A percentile compares a stretch with the other conserved stretches of the same genome.
Evolutionary conservation across 1,140 invertebrate genomes (phyloP).

Genomic region (Drosophila lowei): DNA sequence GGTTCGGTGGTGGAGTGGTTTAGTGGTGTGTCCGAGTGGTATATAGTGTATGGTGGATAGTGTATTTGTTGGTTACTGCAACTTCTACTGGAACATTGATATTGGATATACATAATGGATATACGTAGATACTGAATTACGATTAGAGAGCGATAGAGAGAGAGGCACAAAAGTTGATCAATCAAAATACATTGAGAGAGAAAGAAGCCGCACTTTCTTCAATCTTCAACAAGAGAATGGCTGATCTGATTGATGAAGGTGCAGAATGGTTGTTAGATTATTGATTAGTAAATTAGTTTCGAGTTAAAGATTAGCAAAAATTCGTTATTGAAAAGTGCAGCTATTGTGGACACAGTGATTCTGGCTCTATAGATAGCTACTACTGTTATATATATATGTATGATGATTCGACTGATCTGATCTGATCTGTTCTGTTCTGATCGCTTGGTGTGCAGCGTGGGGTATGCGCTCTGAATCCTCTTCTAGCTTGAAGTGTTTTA

Average conservation of each 20-base stretch:
- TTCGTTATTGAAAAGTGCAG: slow-evolving; percentile 43
- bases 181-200: slow-evolving; percentile 35
- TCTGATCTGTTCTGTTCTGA: not conserved
- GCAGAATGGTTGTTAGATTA: no score
- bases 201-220: slow-evolving; percentile 3
- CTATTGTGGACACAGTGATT: slow-evolving; percentile 36
- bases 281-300: slow-evolving; percentile 40
- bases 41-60: slow-evolving; percentile 8
- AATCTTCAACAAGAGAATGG: not conserved
- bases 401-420: slow-evolving; percentile 18
- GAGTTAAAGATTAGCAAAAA: slow-evolving; percentile 37
- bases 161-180: slow-evolving; percentile 40
- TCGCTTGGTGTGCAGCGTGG: not conserved
- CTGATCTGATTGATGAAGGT: no score
- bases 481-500: slow-evolving; percentile 11
- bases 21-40: slow-evolving; percentile 31
- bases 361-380: slow-evolving; percentile 5
- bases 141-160: slow-evolving; percentile 27
- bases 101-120: slow-evolving; percentile 43
- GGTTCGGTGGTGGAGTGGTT: slow-evolving; percentile 18
- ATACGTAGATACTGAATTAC: slow-evolving; percentile 37
- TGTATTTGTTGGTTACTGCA: slow-evolving; percentile 56
- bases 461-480: not conserved
- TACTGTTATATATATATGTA: not conserved
- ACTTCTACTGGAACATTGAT: slow-evolving; percentile 69